phyloP scores from a whole-genome alignment of 2,797 vertebrate species.

The Acipenser oxyrinchus region DNA sequence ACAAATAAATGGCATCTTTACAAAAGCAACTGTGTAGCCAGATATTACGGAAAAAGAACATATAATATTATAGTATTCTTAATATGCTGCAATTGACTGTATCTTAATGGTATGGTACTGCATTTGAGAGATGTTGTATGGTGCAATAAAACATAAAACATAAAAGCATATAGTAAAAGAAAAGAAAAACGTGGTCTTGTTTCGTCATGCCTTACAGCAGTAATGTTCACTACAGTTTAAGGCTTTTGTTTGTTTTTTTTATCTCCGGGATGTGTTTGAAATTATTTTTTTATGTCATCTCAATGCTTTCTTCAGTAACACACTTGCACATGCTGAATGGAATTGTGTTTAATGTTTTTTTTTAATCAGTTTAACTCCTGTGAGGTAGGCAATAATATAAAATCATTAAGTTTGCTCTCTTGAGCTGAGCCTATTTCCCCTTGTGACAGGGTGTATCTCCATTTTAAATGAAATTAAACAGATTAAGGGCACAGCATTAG shows the following conservation, averaged over 20 bases:
- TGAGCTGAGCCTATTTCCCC: conserved; percentile 41
- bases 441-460: conserved; percentile 43
- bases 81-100: no score
- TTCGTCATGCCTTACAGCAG: no score
- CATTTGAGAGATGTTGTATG: no score
- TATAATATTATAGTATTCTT: no score
- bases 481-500: conserved; percentile 43
- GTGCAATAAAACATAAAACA: no score
- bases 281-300: conserved; percentile 37
- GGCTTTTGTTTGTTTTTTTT: conserved; percentile 15
- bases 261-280: conserved; percentile 33
- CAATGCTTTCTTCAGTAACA: conserved; percentile 47
- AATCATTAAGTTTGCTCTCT: conserved; percentile 21
- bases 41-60: no score
- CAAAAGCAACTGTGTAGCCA: background rate
- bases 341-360: conserved; percentile 34
- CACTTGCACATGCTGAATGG: conserved; percentile 35
- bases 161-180: no score
- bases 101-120: no score
- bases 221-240: background rate
- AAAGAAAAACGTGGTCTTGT: no score
- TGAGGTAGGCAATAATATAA: background rate
- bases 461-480: conserved; percentile 56
- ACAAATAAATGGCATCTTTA: conserved; percentile 13
- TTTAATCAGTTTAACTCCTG: conserved; percentile 1